Percentiles rank a stretch among this genome's conserved stretches.
Conservation (phyloP, 2,888 invertebrate genomes). For the Acrobasis suavella region DNA sequence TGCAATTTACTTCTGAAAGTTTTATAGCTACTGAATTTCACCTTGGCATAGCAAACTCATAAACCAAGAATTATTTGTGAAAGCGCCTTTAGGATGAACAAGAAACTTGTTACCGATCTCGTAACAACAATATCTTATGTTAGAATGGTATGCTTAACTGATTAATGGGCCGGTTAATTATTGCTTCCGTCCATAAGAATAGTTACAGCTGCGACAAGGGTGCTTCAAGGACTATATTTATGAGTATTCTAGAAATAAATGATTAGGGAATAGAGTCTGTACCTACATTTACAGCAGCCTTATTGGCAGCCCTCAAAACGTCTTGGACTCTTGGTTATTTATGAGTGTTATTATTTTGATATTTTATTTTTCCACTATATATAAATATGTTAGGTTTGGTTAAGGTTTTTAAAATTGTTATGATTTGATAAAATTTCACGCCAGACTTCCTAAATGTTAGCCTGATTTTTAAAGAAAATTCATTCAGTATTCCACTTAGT, state of each 20-base stretch:
- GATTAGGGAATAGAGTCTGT: neutral
- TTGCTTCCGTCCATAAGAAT: constrained; percentile 19
- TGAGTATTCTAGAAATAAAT: neutral
- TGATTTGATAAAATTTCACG: no score
- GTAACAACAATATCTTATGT: constrained; percentile 20
- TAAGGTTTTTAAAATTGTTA: no score
- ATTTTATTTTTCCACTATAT: no score
- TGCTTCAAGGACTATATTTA: neutral
- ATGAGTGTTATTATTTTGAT: no score
- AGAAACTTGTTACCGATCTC: constrained; percentile 18
- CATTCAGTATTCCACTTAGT: no score
- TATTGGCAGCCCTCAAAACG: neutral
- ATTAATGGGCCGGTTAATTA: constrained; percentile 17
- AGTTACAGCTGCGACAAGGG: constrained; percentile 15
- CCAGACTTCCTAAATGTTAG: no score
- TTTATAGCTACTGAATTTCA: no score
- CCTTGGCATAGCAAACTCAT: no score
- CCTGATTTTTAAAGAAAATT: no score
- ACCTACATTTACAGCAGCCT: neutral
- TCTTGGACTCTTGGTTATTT: no score
- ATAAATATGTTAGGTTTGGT: no score
- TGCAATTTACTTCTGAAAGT: no score
- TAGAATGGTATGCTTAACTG: constrained; percentile 19
- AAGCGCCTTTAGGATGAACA: constrained; percentile 7
- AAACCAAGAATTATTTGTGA: constrained; percentile 3